Evolutionary conservation across 2,888 invertebrate species (phyloP).

Genomic region (Chloroclysta siterata): DNA sequence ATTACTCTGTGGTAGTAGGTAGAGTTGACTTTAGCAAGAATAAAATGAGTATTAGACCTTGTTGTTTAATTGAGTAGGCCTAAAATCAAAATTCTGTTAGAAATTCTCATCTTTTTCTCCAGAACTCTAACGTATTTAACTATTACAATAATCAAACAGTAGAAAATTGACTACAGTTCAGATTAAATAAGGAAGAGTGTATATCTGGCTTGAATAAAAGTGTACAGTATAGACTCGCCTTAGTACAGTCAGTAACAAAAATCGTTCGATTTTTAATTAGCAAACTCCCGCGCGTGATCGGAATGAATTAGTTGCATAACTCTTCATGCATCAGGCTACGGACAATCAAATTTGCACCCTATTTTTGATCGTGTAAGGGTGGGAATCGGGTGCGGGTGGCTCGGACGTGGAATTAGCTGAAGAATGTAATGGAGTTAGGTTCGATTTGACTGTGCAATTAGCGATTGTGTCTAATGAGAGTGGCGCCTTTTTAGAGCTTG

Average conservation of each 20-base stretch:
- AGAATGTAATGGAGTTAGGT: conserved; percentile 73
- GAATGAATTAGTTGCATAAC: conserved; percentile 72
- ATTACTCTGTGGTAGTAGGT: too few species aligned
- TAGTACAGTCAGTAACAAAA: conserved; percentile 76
- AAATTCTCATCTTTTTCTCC: too few species aligned
- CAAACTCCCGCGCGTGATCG: conserved; percentile 70
- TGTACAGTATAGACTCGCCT: neutral
- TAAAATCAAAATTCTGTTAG: too few species aligned
- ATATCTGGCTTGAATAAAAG: conserved; percentile 27
- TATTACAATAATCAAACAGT: conserved; percentile 30
- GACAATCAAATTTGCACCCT: conserved; percentile 17
- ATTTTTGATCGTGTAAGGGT: conserved; percentile 15
- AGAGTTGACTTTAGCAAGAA: too few species aligned
- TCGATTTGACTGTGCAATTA: conserved; percentile 76
- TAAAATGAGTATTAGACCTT: too few species aligned
- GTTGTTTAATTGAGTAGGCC: too few species aligned
- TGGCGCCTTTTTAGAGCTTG: conserved; percentile 43
- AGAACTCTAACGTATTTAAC: too few species aligned
- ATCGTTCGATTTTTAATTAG: conserved; percentile 84
- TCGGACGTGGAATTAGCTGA: conserved; percentile 58
- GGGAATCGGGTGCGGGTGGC: conserved; percentile 6
- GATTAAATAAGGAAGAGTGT: conserved; percentile 22
- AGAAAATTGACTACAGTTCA: conserved; percentile 16
- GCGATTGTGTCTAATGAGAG: conserved; percentile 70
- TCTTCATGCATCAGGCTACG: conserved; percentile 46